These are phyloP conservation scores for Hemiprocne comata DNA, from an alignment of 2,113 vertebrate species.

Conservation along the genomic window DNA sequence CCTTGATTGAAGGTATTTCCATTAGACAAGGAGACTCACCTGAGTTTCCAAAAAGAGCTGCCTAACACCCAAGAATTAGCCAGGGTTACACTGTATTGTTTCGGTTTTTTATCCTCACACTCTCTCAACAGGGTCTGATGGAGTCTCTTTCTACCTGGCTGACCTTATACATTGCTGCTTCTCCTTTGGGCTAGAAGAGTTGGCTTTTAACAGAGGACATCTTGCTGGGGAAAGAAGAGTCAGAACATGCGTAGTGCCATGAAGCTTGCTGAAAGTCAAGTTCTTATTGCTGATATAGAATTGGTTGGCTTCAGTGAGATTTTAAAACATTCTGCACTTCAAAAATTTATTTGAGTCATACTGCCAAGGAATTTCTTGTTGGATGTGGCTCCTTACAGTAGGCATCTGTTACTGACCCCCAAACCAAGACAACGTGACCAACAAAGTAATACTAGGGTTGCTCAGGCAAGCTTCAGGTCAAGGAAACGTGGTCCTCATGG, in stretches of 20 bases:
- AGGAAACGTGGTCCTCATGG: too few species aligned
- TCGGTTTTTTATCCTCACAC: accelerated
- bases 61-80: background rate
- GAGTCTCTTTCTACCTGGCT: background rate
- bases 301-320: background rate
- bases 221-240: background rate
- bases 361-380: background rate
- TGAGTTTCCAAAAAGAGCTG: background rate
- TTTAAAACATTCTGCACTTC: background rate
- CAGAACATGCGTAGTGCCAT: background rate
- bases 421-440: too few species aligned
- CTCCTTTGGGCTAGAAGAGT: background rate
- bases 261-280: background rate
- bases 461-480: too few species aligned
- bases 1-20: background rate
- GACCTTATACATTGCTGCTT: background rate
- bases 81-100: background rate
- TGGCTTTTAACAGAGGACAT: background rate
- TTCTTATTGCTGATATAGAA: background rate
- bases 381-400: too few species aligned
- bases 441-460: too few species aligned
- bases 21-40: background rate
- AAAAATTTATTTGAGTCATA: background rate
- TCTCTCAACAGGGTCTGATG: background rate
- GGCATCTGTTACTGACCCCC: too few species aligned